Evolutionary conservation across 1,140 invertebrate genomes (phyloP).

Genomic region (Cydia pomonella): DNA sequence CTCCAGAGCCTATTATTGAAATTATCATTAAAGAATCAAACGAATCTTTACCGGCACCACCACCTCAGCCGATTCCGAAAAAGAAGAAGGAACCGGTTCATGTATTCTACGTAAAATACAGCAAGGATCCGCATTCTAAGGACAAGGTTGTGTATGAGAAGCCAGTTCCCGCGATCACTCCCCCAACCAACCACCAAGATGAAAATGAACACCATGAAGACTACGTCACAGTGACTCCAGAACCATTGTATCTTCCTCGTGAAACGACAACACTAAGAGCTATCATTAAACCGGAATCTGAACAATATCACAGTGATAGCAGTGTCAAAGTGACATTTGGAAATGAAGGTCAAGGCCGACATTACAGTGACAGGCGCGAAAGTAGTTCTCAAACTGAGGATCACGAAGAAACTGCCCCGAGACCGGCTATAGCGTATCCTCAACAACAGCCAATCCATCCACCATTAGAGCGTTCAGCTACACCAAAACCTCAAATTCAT

Average conservation of each 20-base stretch:
- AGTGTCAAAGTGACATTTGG: constrained; percentile 89
- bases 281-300: constrained; percentile 91
- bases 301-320: constrained; percentile 88
- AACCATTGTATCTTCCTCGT: constrained; percentile 75
- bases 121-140: constrained; percentile 87
- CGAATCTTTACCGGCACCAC: constrained; percentile 87
- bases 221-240: constrained; percentile 70
- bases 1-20: constrained; percentile 94
- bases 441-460: constrained; percentile 59
- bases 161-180: constrained; percentile 87
- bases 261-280: constrained; percentile 89
- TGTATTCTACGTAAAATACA: constrained; percentile 94
- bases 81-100: constrained; percentile 91
- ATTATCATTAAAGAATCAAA: constrained; percentile 95
- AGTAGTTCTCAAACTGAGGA: constrained; percentile 79
- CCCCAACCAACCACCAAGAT: constrained; percentile 83
- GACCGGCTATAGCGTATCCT: constrained; percentile 82
- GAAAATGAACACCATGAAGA: constrained; percentile 80
- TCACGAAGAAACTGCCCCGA: constrained; percentile 81
- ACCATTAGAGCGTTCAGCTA: constrained; percentile 59
- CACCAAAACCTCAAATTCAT: constrained; percentile 58
- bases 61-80: constrained; percentile 79
- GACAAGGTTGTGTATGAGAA: constrained; percentile 88
- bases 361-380: constrained; percentile 80
- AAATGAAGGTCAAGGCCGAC: constrained; percentile 77